Evolutionary conservation across 2,888 invertebrate genomes (phyloP), one percentile per base, ranked within the genome.

Genomic region (Lasius platythorax): DNA sequence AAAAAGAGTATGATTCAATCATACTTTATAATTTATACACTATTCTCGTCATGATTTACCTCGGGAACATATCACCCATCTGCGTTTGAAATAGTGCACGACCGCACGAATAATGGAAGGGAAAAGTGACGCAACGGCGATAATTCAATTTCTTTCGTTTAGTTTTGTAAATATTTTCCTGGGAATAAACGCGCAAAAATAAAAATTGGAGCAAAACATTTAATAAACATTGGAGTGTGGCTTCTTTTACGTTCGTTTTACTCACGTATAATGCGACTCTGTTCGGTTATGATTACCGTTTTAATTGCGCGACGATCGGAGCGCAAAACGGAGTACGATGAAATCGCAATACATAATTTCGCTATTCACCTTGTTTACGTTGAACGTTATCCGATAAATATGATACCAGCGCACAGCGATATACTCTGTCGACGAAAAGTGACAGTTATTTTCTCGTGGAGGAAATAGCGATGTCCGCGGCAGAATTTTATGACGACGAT

Each of bases 401-500:
- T 28, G 28, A 28, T 23, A 33, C 12, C 23, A 56, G 50, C n/a
- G 30, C 30, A 4, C 2, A 28, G 28, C 30, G 6, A 18, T 28
- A 46, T 11, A 15, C n/a, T 58, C 46, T 70, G 33, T 61, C 79
- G 58, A 5, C 33, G 70, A 70, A 68, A 70, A 78, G 70, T 78
- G 70, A 40, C 40, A 67, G n/a, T 46, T 37, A 30, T 61, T 70
- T 72, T 46, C 61, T 83, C 75, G 66, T 18, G 66, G 30, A 68
- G 88, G 81, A 88, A 82, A 88, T 86, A 86, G 58, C 61, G 68
- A 84, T 78, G 64, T 79, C 79, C 79, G 75, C 58, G 30, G 63
- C n/a, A 72, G 63, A 87, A 78, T 81, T 88, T 84, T 85, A 88
- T 73, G 85, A 84, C 46, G 76, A 61, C 83, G 63, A 82, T 86